Conservation (phyloP, 2,113 vertebrate genomes). For the Myotis lucifugus region DNA sequence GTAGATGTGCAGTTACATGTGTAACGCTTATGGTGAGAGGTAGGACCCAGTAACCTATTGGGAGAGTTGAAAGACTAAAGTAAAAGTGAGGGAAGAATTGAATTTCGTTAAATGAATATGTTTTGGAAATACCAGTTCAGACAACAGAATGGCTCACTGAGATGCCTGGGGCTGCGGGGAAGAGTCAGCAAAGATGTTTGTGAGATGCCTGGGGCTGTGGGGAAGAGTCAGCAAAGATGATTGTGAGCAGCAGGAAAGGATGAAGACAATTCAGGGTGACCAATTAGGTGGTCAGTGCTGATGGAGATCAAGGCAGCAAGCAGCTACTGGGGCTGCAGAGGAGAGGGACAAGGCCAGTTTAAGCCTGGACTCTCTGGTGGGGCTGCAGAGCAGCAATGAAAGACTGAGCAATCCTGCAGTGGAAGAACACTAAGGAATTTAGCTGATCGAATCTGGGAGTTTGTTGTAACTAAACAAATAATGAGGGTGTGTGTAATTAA, state of each 20-base stretch:
- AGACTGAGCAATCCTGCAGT: not conserved
- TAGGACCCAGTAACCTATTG: not conserved
- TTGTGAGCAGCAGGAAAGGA: not conserved
- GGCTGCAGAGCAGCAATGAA: not conserved
- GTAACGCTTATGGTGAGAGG: not conserved
- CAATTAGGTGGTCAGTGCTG: not conserved
- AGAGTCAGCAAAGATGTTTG: not conserved
- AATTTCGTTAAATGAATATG: not conserved
- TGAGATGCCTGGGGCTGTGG: not conserved
- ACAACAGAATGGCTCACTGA: not conserved
- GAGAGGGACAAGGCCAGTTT: not conserved
- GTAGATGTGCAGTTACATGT: not conserved
- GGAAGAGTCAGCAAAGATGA: not conserved
- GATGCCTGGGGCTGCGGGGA: not conserved
- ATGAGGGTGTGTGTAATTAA: not conserved
- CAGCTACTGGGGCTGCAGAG: not conserved
- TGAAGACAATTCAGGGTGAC: not conserved
- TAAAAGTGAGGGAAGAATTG: not conserved
- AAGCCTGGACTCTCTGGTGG: not conserved
- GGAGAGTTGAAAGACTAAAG: not conserved
- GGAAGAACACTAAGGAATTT: constrained; percentile 1
- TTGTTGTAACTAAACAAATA: not conserved
- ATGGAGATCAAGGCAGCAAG: not conserved
- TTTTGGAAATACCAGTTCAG: constrained; percentile 18
- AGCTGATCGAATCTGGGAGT: not conserved